Percentiles rank a stretch among this genome's conserved stretches.
Conservation (phyloP, 2,888 invertebrate species). For the Cataglyphis rosenhaueri region DNA sequence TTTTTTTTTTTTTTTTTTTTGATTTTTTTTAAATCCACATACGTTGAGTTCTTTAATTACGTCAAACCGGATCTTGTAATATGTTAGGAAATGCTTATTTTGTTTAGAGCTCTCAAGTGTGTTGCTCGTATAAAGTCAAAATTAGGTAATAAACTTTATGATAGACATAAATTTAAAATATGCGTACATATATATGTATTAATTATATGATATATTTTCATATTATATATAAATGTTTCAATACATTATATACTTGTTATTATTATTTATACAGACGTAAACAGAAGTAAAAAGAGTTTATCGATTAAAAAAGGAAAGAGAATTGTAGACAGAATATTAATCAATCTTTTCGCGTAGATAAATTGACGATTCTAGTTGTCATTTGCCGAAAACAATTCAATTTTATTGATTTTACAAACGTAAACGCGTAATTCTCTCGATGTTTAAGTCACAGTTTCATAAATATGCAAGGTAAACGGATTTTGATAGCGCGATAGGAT, state of each 20-base stretch:
- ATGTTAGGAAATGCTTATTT: constrained; percentile 1
- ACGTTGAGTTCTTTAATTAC: background rate
- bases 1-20: constrained; percentile 10
- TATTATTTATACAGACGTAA: background rate
- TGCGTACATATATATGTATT: background rate
- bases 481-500: background rate
- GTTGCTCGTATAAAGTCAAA: background rate
- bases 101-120: background rate
- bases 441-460: background rate
- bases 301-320: background rate
- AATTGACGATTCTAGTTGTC: background rate
- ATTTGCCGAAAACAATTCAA: background rate
- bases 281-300: background rate
- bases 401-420: background rate
- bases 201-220: background rate
- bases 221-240: background rate
- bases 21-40: background rate
- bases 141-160: background rate
- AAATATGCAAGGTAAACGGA: constrained; percentile 33
- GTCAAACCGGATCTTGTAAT: background rate
- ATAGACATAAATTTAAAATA: background rate
- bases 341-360: background rate
- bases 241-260: background rate
- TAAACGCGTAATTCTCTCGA: background rate
- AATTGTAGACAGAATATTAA: background rate